Evolutionary conservation across 1,140 invertebrate species (phyloP), one percentile per base, ranked within the genome.

Genomic region (Theocolax elegans): DNA sequence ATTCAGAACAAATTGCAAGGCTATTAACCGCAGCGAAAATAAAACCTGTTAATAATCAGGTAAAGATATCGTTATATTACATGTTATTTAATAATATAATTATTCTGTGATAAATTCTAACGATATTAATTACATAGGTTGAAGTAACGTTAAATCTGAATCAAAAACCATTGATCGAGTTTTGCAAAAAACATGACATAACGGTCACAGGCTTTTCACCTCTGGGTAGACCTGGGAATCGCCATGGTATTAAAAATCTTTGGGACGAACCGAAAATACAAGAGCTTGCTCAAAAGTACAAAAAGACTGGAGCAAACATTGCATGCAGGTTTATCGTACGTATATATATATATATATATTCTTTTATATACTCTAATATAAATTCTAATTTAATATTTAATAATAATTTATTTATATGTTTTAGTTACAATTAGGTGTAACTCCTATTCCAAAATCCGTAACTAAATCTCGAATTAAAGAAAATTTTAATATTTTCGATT

Each of bases 191-290:
- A 51, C 85, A 88, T 10, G 63, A 80, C 19, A 91, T 98, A 27
- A 83, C 86, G 1, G 80, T 97, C 1, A 95, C 91, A 4, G 94
- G 91, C 10, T 98, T 93, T 83, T 91, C 92, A 72, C 93, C 94
- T 0, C 82, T 98, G 4, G 95, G 93, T 3, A 88, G 75, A 64
- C 80, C 81, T 4, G 81, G 79, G 59, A 80, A 74, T 66, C 65
- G 19, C 42, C 48, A 65, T 2, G 66, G 58, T 0, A 42, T 79
- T 7, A 54, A 73, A 44, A 79, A 75, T 35, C 73, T 85, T 80
- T 65, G 88, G 78, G 88, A 80, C 86, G 89, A 88, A 44, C 83
- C 87, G 0, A 82, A 86, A 19, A 86, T 90, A 15, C 86, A 88
- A 9, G 83, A 86, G 12, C 84, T 90, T 2, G 82, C 87, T 4